Evolutionary conservation across 1,140 invertebrate genomes (phyloP), one percentile per base, ranked within the genome.

Genomic region (Apis laboriosa): DNA sequence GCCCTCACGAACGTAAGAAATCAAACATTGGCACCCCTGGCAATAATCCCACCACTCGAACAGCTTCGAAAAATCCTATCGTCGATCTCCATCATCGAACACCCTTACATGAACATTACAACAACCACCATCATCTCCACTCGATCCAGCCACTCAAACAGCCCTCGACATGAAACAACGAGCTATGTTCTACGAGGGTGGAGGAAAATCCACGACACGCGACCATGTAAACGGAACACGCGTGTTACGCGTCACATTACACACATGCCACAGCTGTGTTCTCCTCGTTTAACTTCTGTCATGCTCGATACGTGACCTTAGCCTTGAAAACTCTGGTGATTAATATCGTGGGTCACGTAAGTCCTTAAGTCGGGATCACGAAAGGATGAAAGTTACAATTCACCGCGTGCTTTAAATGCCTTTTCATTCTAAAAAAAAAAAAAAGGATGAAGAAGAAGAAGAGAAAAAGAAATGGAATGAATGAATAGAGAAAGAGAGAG

Each of bases 321-420:
- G 84, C 91, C 91, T 90, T 92, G 90, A 71, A 28, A 58, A 24
- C 49, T 15, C 49, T 15, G 75, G 77, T 84, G 90, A 90, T 90
- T 89, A 91, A 90, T 90, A 90, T 87, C 81, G 71, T n/a, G 75
- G 66, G 90, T 92, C 88, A 90, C 90, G 88, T 91, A 86, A 91
- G 78, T 81, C 19, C 60, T 64, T 49, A 68, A 64, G 56, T 56
- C 58, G n/a, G 58, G 64, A 83, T 83, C 84, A 86, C 84, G 85
- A 86, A 77, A 61, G 78, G 84, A 73, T 86, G 78, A 68, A 85
- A 86, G 74, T 78, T 78, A 70, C 66, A 55, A 66, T 19, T 63
- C 60, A 55, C 21, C 28, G 13, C 68, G 58, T 61, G 17, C 24
- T 49, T 64, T 7, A 21, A 73, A 28, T 53, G 43, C 68, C 66